Evolutionary conservation across 2,797 vertebrate genomes (phyloP).

Genomic region (Choloepus didactylus): DNA sequence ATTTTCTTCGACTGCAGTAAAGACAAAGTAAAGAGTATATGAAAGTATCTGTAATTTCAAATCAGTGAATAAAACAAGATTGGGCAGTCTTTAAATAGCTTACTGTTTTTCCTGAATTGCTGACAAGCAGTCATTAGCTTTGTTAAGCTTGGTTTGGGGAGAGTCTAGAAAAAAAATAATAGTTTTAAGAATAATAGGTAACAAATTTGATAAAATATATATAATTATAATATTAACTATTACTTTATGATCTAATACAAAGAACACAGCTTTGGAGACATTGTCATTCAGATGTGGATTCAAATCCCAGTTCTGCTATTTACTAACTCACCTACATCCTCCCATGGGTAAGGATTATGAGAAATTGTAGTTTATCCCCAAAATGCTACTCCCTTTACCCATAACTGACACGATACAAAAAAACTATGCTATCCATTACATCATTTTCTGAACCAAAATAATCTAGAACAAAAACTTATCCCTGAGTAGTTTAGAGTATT

Average conservation of each 20-base stretch:
- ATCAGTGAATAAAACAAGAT: too few relatives aligned
- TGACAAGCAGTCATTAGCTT: conserved; percentile 90
- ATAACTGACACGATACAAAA: not conserved
- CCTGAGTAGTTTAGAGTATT: not conserved
- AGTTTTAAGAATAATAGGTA: conserved; percentile 45
- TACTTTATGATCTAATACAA: not conserved
- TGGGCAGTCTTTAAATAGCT: conserved; percentile 73
- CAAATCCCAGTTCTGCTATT: not conserved
- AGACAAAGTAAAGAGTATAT: conserved; percentile 42
- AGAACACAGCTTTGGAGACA: not conserved
- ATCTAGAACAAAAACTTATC: not conserved
- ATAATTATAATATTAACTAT: too few relatives aligned
- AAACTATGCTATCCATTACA: not conserved
- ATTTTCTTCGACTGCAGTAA: conserved; percentile 77
- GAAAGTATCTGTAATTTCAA: conserved; percentile 27
- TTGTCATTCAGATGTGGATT: conserved; percentile 11
- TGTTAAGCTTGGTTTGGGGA: conserved; percentile 91
- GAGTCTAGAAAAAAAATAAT: conserved; percentile 89
- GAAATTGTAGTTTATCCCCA: not conserved
- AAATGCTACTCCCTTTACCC: not conserved
- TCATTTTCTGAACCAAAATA: conserved; percentile 33
- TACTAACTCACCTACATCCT: not conserved
- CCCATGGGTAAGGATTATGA: not conserved
- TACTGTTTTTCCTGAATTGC: conserved; percentile 89
- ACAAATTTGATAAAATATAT: conserved; percentile 6